phyloP scores from a whole-genome alignment of 2,888 invertebrate species.

The Caenorhabditis sp. region DNA sequence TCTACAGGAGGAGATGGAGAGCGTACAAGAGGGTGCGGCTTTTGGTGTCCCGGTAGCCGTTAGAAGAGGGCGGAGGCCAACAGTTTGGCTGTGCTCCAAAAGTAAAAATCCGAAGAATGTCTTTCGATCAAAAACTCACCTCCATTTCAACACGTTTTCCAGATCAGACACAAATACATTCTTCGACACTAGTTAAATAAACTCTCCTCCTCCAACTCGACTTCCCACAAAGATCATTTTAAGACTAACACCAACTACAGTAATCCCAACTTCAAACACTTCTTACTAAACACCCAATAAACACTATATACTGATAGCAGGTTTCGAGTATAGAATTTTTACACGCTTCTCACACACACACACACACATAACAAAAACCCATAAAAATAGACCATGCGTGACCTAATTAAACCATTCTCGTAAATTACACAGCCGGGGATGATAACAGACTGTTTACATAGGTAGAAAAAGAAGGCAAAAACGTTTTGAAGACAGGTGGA shows the following conservation, averaged over 20 bases:
- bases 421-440: slow-evolving; percentile 17
- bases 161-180: neutral
- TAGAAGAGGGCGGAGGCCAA: no score
- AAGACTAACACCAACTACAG: slow-evolving; percentile 18
- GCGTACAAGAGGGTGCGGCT: neutral
- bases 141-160: neutral
- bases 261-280: slow-evolving; percentile 12
- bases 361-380: neutral
- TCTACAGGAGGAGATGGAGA: neutral
- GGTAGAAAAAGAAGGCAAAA: neutral
- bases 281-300: slow-evolving; percentile 4
- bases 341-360: neutral
- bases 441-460: neutral
- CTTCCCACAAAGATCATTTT: slow-evolving; percentile 1
- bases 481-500: neutral
- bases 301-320: slow-evolving; percentile 20
- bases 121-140: no score
- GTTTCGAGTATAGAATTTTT: neutral
- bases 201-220: neutral
- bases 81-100: no score
- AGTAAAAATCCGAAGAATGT: no score
- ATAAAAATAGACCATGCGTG: slow-evolving; percentile 13
- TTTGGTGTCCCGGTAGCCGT: neutral
- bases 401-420: slow-evolving; percentile 19
- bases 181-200: neutral